phyloP scores from a whole-genome alignment of 2,113 vertebrate species.

The Galbula dea region DNA sequence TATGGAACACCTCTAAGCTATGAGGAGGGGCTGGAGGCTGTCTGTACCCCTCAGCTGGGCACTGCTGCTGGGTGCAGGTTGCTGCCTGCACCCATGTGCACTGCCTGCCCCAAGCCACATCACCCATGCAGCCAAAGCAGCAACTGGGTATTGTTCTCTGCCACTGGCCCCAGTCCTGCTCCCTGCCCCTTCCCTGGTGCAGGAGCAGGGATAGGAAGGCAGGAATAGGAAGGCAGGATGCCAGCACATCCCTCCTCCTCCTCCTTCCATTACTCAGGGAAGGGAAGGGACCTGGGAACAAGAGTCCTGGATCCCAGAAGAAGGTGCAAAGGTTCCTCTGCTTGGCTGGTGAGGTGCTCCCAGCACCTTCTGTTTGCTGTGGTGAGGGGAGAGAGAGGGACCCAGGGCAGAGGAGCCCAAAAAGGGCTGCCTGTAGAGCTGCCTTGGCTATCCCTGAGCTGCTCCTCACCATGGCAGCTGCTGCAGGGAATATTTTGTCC shows the following conservation, averaged over 20 bases:
- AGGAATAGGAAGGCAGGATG: not conserved
- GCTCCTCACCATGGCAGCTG: fast-evolving
- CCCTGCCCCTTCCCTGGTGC: not conserved
- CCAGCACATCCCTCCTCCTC: not conserved
- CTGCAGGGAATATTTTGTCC: not conserved
- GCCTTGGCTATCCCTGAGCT: not conserved
- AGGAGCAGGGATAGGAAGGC: fast-evolving
- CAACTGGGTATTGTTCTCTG: fast-evolving
- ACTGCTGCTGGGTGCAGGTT: not conserved
- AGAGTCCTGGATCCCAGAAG: not conserved
- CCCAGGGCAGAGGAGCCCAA: fast-evolving
- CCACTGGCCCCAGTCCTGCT: fast-evolving
- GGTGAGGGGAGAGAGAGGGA: fast-evolving
- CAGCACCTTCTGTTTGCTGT: not conserved
- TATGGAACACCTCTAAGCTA: not conserved
- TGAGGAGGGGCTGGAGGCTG: not conserved
- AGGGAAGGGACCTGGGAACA: too few species aligned
- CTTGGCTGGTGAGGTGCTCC: not conserved
- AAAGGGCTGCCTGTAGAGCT: not conserved
- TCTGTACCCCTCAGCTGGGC: not conserved
- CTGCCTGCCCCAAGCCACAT: not conserved
- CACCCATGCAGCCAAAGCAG: not conserved
- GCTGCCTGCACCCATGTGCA: fast-evolving
- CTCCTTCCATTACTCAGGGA: not conserved
- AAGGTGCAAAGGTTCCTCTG: not conserved